A percentile compares a stretch with the other conserved stretches of the same genome.
Conservation (phyloP, 2,888 invertebrate species). For the Ferrisia virgata region DNA sequence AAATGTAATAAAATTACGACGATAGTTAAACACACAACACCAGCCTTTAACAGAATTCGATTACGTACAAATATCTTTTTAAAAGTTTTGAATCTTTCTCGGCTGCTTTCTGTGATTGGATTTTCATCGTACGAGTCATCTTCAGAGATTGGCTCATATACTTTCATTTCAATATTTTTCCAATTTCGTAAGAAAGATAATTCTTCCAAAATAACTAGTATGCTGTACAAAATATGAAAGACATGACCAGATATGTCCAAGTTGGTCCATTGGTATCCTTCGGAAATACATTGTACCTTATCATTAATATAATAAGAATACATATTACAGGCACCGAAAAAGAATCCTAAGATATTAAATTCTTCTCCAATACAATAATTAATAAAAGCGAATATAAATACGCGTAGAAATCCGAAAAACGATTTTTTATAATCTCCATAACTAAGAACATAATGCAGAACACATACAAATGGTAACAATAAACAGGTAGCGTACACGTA, state of each 20-base stretch:
- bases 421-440: not conserved
- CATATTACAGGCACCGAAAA: constrained; percentile 1
- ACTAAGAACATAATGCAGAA: not conserved
- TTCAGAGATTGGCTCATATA: not conserved
- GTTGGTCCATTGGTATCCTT: not conserved
- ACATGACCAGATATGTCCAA: constrained; percentile 12
- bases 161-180: not conserved
- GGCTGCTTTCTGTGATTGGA: not conserved
- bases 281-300: not conserved
- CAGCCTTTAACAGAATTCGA: not conserved
- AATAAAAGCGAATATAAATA: not conserved
- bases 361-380: constrained; percentile 11
- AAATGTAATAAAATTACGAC: not conserved
- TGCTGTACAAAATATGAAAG: not conserved
- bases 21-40: not conserved
- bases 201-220: not conserved
- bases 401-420: not conserved
- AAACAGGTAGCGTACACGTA: not conserved
- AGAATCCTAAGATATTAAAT: constrained; percentile 2
- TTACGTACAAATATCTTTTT: not conserved
- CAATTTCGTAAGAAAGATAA: not conserved
- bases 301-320: not conserved
- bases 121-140: not conserved
- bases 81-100: not conserved
- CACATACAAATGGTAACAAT: not conserved